Conservation (phyloP, 1,140 invertebrate genomes). For the Plectrocnemia conspersa region DNA sequence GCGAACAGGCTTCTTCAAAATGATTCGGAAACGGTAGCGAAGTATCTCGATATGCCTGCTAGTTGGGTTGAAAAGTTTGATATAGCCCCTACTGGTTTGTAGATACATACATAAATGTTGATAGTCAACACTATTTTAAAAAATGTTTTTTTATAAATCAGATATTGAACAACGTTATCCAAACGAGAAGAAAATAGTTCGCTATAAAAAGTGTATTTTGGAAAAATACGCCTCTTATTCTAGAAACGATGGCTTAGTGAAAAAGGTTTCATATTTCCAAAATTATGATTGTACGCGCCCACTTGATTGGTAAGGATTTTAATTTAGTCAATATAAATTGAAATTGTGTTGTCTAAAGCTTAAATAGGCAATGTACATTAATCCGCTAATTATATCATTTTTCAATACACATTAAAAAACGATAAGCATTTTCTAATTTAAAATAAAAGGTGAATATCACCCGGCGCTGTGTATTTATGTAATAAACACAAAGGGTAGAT, state of each 20-base stretch:
- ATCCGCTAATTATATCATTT: too few species aligned
- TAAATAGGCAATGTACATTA: too few species aligned
- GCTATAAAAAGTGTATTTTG: conserved; percentile 70
- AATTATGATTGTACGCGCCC: conserved; percentile 63
- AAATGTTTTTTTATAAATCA: conserved; percentile 39
- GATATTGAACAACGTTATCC: conserved; percentile 74
- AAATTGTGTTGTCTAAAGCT: conserved; percentile 4
- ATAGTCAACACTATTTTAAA: conserved; percentile 10
- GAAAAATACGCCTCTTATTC: conserved; percentile 75
- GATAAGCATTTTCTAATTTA: too few species aligned
- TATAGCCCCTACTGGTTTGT: conserved; percentile 59
- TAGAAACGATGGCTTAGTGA: conserved; percentile 64
- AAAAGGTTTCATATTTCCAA: conserved; percentile 62
- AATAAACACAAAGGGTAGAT: too few species aligned
- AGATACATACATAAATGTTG: conserved; percentile 11
- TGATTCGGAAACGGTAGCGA: conserved; percentile 54
- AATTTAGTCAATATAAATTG: conserved; percentile 3
- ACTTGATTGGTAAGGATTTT: conserved; percentile 42
- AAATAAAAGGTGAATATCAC: too few species aligned
- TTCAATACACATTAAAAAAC: too few species aligned
- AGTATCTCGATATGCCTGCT: conserved; percentile 73
- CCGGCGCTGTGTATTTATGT: too few species aligned
- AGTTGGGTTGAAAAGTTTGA: conserved; percentile 72
- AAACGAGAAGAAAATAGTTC: conserved; percentile 61
- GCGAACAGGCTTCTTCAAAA: conserved; percentile 39